Evolutionary conservation across 2,888 invertebrate genomes (phyloP).

Genomic region (Rhorus exstirpatorius): DNA sequence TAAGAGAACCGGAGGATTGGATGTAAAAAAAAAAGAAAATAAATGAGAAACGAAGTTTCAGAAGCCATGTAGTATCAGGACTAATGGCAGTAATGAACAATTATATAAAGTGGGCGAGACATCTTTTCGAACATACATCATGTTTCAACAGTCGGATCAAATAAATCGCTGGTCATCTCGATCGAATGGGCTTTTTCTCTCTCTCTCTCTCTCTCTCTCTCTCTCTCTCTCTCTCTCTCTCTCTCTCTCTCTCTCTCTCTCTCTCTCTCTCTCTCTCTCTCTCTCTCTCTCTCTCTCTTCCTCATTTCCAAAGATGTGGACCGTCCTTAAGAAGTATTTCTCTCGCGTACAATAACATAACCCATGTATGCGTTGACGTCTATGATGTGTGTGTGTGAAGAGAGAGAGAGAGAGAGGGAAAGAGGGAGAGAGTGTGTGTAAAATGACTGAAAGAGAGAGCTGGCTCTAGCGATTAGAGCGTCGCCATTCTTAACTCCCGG

Average conservation of each 20-base stretch:
- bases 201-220: neutral
- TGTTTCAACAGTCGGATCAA: conserved; percentile 50
- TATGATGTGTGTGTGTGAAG: neutral
- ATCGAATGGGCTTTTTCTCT: neutral
- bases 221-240: no score
- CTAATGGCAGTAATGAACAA: conserved; percentile 1
- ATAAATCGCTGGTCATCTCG: conserved; percentile 46
- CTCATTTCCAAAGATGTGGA: conserved; percentile 5
- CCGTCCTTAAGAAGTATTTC: conserved; percentile 33
- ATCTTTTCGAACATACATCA: neutral
- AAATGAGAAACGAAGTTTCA: neutral
- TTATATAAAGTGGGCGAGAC: neutral
- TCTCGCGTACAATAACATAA: neutral
- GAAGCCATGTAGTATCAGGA: neutral
- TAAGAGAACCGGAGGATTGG: neutral
- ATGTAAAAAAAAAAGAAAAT: neutral
- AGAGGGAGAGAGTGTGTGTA: conserved; percentile 4
- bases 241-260: no score
- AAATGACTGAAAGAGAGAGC: conserved; percentile 4
- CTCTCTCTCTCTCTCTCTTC: neutral
- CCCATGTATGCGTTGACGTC: neutral
- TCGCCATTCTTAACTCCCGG: conserved; percentile 21
- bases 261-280: no score
- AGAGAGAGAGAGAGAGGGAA: neutral
- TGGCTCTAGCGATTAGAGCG: conserved; percentile 27